Percentiles rank a stretch among this genome's conserved stretches.
Conservation (phyloP, 2,797 vertebrate species). For the Enteromius thamalakanensis region DNA sequence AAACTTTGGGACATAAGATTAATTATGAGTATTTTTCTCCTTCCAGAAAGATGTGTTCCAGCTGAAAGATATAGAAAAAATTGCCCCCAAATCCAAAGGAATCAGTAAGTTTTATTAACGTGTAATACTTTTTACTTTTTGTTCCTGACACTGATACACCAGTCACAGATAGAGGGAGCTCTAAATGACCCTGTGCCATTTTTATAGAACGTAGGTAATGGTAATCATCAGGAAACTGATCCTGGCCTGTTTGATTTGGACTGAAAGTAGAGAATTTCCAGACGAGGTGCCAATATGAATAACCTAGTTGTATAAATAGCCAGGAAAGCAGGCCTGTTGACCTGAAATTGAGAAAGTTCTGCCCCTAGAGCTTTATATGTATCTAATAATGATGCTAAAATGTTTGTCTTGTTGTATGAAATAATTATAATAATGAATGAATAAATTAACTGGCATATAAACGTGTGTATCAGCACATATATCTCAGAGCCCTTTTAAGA, state of each 20-base stretch:
- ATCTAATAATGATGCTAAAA: neutral
- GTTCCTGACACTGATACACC: neutral
- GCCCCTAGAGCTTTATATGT: neutral
- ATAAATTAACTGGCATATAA: neutral
- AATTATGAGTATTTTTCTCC: neutral
- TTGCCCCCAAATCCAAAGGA: slow-evolving; percentile 95
- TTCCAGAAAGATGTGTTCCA: slow-evolving; percentile 97
- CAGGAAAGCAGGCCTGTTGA: neutral
- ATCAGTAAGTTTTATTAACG: slow-evolving; percentile 86
- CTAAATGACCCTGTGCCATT: neutral
- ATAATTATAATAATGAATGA: neutral
- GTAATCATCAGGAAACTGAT: neutral
- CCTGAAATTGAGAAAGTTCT: neutral
- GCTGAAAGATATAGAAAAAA: slow-evolving; percentile 97
- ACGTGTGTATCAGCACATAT: neutral
- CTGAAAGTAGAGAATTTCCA: neutral
- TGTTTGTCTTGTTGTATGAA: neutral
- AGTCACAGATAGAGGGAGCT: slow-evolving; percentile 20
- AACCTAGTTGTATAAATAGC: neutral
- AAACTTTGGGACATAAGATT: neutral
- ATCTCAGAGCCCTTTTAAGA: neutral
- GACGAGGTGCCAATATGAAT: neutral
- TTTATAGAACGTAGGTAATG: neutral
- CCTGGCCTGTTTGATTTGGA: slow-evolving; percentile 10
- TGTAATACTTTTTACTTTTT: neutral